Conservation (phyloP, 2,113 vertebrate genomes). For the Pipa parva region DNA sequence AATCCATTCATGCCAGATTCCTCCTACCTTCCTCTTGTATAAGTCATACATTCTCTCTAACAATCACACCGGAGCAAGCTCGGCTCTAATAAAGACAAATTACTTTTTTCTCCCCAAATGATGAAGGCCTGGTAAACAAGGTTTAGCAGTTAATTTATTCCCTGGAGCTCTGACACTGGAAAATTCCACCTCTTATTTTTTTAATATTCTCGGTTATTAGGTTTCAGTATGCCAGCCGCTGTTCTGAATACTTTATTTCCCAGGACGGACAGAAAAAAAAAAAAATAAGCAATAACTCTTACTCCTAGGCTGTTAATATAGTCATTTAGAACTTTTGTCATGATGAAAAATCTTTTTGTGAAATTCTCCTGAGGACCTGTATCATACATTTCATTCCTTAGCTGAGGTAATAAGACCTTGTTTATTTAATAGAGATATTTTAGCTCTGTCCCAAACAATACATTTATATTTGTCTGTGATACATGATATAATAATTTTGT, state of each 20-base stretch:
- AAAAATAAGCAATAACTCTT: conserved; percentile 59
- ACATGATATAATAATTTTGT: conserved; percentile 47
- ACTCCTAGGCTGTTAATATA: conserved; percentile 60
- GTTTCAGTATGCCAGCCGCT: conserved; percentile 79
- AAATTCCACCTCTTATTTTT: conserved; percentile 68
- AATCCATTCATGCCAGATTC: conserved; percentile 14
- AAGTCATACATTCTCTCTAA: conserved; percentile 17
- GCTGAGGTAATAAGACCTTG: conserved; percentile 72
- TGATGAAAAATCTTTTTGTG: conserved; percentile 66
- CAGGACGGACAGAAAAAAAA: conserved; percentile 70
- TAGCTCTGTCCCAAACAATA: conserved; percentile 64
- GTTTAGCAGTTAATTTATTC: conserved; percentile 83
- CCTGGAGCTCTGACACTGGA: conserved; percentile 61
- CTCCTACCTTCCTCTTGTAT: neutral
- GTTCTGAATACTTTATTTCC: conserved; percentile 85
- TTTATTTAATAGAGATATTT: conserved; percentile 77
- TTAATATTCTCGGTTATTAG: conserved; percentile 84
- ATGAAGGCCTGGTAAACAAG: conserved; percentile 67
- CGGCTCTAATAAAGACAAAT: conserved; percentile 80
- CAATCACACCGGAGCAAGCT: conserved; percentile 47
- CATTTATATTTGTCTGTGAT: conserved; percentile 53
- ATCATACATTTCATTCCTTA: conserved; percentile 60
- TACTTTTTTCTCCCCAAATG: conserved; percentile 66
- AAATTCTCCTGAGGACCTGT: conserved; percentile 59
- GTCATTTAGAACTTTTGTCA: conserved; percentile 70